These are phyloP conservation scores for Oreamnos americanus DNA, from an alignment of 2,113 vertebrate species.

Conservation along the genomic window DNA sequence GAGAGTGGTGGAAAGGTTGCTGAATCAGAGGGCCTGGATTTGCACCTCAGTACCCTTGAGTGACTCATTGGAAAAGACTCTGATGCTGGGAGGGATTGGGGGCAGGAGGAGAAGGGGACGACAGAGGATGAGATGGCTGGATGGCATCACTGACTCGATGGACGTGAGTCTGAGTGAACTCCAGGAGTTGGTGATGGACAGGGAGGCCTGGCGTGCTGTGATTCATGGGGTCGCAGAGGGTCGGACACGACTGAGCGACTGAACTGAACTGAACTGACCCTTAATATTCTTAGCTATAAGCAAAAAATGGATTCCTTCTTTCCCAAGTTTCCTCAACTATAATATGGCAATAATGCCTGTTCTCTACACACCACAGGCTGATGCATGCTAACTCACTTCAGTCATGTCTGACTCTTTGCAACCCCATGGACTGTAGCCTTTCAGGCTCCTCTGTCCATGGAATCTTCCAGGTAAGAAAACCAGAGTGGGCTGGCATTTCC, in stretches of 20 bases:
- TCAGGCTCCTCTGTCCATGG: not conserved
- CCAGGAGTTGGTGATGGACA: too few relatives aligned
- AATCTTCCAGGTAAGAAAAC: not conserved
- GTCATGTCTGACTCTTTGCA: not conserved
- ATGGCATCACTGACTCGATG: too few relatives aligned
- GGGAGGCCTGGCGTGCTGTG: too few relatives aligned
- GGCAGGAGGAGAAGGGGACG: too few relatives aligned
- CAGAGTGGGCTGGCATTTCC: not conserved
- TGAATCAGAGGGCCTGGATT: not conserved
- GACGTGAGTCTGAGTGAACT: too few relatives aligned
- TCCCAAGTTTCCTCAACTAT: not conserved
- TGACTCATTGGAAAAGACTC: too few relatives aligned
- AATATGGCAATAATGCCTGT: not conserved
- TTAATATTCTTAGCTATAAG: not conserved
- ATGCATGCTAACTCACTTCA: not conserved
- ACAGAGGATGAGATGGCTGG: too few relatives aligned
- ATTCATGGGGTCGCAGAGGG: too few relatives aligned
- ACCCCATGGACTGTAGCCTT: not conserved
- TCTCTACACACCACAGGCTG: not conserved
- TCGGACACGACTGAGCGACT: too few relatives aligned
- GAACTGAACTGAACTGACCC: too few relatives aligned
- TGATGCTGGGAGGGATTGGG: too few relatives aligned
- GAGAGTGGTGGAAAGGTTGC: not conserved
- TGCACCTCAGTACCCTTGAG: not conserved
- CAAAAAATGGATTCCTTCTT: not conserved